A percentile compares a stretch with the other conserved stretches of the same genome.
Evolutionary conservation across 2,888 invertebrate species (phyloP).

Genomic region (Amphipyra tragopoginis): DNA sequence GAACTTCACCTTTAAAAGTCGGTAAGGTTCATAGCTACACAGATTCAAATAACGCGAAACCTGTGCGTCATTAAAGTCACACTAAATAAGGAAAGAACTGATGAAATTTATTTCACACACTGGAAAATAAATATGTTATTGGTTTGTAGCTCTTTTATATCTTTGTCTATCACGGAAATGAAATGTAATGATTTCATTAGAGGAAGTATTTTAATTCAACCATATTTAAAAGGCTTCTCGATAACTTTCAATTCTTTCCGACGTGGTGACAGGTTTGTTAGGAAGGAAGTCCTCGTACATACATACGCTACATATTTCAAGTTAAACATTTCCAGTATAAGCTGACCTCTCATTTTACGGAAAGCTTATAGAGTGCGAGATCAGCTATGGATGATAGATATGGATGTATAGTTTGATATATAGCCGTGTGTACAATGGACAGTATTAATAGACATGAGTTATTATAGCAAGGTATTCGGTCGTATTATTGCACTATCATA

Average conservation of each 20-base stretch:
- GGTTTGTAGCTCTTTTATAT: constrained; percentile 6
- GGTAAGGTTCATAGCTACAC: constrained; percentile 37
- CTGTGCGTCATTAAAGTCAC: constrained; percentile 19
- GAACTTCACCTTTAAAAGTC: constrained; percentile 62
- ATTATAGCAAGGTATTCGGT: constrained; percentile 42
- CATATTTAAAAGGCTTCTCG: constrained; percentile 35
- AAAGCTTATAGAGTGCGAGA: too few species aligned
- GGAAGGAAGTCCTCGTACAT: constrained; percentile 47
- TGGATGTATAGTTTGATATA: too few species aligned
- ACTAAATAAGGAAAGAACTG: constrained; percentile 37
- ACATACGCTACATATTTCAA: too few species aligned
- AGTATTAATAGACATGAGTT: constrained; percentile 8
- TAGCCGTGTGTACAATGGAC: too few species aligned
- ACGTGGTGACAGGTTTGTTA: constrained; percentile 48
- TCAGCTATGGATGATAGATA: too few species aligned
- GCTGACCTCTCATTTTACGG: too few species aligned
- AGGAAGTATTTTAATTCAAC: constrained; percentile 19
- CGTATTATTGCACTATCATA: constrained; percentile 5
- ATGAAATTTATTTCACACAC: constrained; percentile 13
- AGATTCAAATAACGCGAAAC: constrained; percentile 33
- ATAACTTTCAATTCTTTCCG: constrained; percentile 39
- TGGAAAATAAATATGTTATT: constrained; percentile 13
- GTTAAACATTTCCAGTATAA: too few species aligned
- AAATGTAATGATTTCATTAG: constrained; percentile 2
- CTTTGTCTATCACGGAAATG: background rate